Evolutionary conservation across 2,888 invertebrate genomes (phyloP), one percentile per base, ranked within the genome.

Genomic region (Heliothis peltigera): DNA sequence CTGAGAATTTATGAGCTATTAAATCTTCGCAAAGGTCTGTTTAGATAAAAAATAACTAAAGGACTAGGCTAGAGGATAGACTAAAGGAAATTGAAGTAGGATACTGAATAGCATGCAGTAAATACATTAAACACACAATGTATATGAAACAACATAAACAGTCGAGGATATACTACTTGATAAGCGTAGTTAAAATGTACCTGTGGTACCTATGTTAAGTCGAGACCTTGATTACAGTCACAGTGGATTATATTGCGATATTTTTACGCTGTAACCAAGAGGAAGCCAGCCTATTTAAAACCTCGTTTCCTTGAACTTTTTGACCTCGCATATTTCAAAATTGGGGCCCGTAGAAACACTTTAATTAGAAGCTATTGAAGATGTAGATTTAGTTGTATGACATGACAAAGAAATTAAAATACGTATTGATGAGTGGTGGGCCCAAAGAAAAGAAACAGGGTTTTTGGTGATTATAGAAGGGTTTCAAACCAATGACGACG

Each of bases 241-340:
- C 58, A 60, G 47, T 35, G 51, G 64, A 68, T 64, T 68, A 58
- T 51, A 72, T 53, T 49, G 63, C 28, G 48, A 69, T 77, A 73
- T 71, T 59, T 65, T 52, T 63, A 56, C 69, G 63, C 75, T 48
- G 65, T 66, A 68, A 69, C 70, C 43, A 69, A 68, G 70, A 78
- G 81, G 79, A 79, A 79, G 64, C 68, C 46, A 55, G 63, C 67
- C 52, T 35, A 58, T 61, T 68, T 58, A 53, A 66, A 66, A 69
- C 62, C 44, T 59, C 28, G 54, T 77, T 70, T 75, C 79, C 81
- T 76, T 79, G 79, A 80, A 75, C 81, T 64, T 61, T 58, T 54
- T 76, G 66, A 78, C 73, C 79, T 80, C 55, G 73, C 51, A 53
- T 70, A 48, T 56, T 56, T 67, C 46, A 59, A 61, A 59, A 60